These are phyloP conservation scores for Clinocottus analis DNA, from an alignment of 2,113 vertebrate genomes.

Conservation along the genomic window DNA sequence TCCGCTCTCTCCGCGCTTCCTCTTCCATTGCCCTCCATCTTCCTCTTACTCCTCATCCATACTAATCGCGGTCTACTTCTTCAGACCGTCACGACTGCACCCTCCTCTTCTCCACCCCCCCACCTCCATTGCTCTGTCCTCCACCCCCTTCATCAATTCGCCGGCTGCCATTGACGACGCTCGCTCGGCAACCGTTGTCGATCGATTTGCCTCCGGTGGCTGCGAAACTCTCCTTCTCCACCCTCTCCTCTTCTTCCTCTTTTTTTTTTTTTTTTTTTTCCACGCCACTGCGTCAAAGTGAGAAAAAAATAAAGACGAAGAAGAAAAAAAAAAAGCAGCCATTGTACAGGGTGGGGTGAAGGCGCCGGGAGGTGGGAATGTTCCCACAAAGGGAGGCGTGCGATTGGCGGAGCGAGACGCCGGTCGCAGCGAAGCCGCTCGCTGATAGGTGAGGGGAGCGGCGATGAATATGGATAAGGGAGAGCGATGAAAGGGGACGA, in stretches of 20 bases:
- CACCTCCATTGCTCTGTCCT: slow-evolving; percentile 33
- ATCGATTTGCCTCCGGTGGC: slow-evolving; percentile 65
- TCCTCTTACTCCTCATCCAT: slow-evolving; percentile 64
- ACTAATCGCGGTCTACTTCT: slow-evolving; percentile 66
- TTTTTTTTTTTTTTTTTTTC: slow-evolving; percentile 61
- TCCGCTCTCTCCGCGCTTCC: slow-evolving; percentile 16
- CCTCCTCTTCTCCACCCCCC: slow-evolving; percentile 16
- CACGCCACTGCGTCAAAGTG: slow-evolving; percentile 72
- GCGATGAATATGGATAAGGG: slow-evolving; percentile 83
- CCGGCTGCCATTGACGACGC: slow-evolving; percentile 59
- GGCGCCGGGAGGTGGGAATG: slow-evolving; percentile 62
- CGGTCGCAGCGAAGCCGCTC: slow-evolving; percentile 50
- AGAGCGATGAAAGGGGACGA: slow-evolving; percentile 73
- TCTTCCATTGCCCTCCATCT: slow-evolving; percentile 28
- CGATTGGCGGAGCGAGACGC: slow-evolving; percentile 74
- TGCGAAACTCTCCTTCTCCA: slow-evolving; percentile 39
- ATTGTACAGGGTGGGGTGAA: slow-evolving; percentile 76
- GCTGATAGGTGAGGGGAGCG: slow-evolving; percentile 74
- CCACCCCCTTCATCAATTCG: slow-evolving; percentile 53
- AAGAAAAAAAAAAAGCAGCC: slow-evolving; percentile 55
- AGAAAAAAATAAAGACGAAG: slow-evolving; percentile 64
- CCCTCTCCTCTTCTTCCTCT: slow-evolving; percentile 17
- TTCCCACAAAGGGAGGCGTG: slow-evolving; percentile 57
- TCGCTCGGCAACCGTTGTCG: slow-evolving; percentile 56
- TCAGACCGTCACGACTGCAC: slow-evolving; percentile 57